Conservation (phyloP, 2,113 vertebrate genomes). For the Eira barbara region DNA sequence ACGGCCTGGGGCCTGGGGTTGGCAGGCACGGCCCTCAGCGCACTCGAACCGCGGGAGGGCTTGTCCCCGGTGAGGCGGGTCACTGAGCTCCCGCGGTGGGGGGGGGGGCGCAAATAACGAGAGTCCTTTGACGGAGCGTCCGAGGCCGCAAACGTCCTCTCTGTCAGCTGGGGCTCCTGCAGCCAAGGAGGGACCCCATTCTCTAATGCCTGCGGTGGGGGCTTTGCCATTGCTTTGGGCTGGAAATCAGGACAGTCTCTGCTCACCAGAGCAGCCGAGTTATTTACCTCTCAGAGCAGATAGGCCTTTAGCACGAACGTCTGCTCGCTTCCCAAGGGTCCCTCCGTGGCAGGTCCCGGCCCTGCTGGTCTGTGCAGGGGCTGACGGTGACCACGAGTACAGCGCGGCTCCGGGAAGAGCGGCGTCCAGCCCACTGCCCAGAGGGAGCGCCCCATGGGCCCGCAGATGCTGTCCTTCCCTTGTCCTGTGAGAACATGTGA, state of each 20-base stretch:
- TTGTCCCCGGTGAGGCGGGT: background rate
- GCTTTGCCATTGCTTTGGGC: background rate
- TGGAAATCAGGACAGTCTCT: too few relatives aligned
- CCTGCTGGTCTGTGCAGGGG: background rate
- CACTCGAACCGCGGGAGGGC: accelerated
- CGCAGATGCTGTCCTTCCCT: too few relatives aligned
- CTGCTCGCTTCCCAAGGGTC: background rate
- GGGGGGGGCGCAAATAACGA: background rate
- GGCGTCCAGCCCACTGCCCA: background rate
- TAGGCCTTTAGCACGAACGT: background rate
- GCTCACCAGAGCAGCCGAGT: background rate
- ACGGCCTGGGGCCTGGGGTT: background rate
- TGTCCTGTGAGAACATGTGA: background rate
- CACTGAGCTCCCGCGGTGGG: accelerated
- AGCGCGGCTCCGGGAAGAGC: background rate
- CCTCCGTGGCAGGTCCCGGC: background rate
- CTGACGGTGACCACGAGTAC: background rate
- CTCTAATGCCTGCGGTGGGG: background rate
- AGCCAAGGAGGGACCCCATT: too few relatives aligned
- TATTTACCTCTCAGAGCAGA: background rate
- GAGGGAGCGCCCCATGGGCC: too few relatives aligned
- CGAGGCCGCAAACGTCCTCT: accelerated
- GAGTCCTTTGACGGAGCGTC: background rate
- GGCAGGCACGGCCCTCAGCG: background rate
- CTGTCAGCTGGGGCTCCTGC: background rate